Evolutionary conservation across 2,797 vertebrate species (phyloP).

Genomic region (Carcharodon carcharias): DNA sequence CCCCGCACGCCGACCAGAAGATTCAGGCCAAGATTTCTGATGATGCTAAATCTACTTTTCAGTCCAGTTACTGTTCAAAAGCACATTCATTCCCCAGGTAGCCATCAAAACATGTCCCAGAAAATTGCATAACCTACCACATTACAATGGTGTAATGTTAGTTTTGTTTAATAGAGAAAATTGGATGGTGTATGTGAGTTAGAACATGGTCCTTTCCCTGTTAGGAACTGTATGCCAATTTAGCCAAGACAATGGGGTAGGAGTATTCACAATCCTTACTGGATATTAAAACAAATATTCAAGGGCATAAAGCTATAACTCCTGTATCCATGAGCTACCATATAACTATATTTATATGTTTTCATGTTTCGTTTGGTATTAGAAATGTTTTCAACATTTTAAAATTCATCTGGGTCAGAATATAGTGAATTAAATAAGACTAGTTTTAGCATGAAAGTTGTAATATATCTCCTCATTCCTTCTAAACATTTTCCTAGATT

Average conservation of each 20-base stretch:
- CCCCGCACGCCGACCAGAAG: too few species aligned
- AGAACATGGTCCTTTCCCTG: background rate
- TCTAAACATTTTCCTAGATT: background rate
- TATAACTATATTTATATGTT: background rate
- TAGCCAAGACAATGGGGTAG: background rate
- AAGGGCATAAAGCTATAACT: background rate
- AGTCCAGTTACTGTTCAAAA: background rate
- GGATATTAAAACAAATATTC: background rate
- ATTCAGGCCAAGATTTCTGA: background rate
- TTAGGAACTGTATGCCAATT: background rate
- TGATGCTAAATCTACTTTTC: background rate
- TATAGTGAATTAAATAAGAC: background rate
- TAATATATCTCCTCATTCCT: background rate
- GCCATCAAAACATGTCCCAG: background rate
- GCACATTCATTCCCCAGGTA: background rate
- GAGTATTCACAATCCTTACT: background rate
- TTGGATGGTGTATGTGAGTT: background rate
- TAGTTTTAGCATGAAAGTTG: background rate
- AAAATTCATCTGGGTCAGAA: constrained; percentile 2
- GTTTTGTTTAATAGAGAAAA: background rate
- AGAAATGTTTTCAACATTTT: background rate
- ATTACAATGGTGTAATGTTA: background rate
- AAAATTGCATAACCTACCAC: background rate
- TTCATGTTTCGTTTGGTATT: background rate
- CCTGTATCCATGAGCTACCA: background rate